Percentiles rank a stretch among this genome's conserved stretches.
Conservation (phyloP, 2,888 invertebrate species). For the Trichogramma dendrolimi region DNA sequence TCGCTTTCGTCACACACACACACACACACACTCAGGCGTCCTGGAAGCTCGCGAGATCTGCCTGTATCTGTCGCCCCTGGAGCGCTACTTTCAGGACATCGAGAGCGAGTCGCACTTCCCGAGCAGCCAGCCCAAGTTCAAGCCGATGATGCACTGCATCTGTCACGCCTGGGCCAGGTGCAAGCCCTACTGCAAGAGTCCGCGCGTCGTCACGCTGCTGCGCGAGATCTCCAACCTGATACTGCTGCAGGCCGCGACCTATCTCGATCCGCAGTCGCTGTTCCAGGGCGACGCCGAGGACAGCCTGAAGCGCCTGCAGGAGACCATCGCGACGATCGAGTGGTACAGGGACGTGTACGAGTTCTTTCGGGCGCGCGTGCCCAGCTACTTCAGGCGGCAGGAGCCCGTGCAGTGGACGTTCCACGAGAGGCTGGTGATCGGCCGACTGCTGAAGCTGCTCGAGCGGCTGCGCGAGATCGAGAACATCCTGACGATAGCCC, state of each 20-base stretch:
- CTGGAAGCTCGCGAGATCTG: conserved; percentile 82
- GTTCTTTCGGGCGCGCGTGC: conserved; percentile 57
- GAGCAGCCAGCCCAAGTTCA: conserved; percentile 59
- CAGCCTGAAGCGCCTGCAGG: conserved; percentile 59
- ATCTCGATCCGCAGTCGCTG: conserved; percentile 72
- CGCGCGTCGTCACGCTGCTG: conserved; percentile 64
- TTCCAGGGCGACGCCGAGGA: conserved; percentile 85
- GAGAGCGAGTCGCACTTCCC: conserved; percentile 65
- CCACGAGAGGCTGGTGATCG: conserved; percentile 68
- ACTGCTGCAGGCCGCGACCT: conserved; percentile 68
- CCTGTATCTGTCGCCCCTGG: conserved; percentile 71
- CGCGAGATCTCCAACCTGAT: conserved; percentile 77
- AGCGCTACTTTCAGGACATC: conserved; percentile 66
- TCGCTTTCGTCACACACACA: background rate
- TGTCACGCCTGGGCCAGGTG: conserved; percentile 84
- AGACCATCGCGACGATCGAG: conserved; percentile 54
- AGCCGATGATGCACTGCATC: conserved; percentile 73
- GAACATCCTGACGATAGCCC: conserved; percentile 67
- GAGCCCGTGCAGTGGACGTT: conserved; percentile 67
- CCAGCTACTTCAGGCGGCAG: conserved; percentile 56
- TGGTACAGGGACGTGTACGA: conserved; percentile 57
- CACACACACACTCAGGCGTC: conserved; percentile 54
- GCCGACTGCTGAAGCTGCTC: conserved; percentile 62
- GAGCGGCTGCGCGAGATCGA: conserved; percentile 62
- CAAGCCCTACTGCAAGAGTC: conserved; percentile 66